Base-by-base conservation (phyloP, 2,888 invertebrate genomes). In the Caenorhabditis becei region DNA sequence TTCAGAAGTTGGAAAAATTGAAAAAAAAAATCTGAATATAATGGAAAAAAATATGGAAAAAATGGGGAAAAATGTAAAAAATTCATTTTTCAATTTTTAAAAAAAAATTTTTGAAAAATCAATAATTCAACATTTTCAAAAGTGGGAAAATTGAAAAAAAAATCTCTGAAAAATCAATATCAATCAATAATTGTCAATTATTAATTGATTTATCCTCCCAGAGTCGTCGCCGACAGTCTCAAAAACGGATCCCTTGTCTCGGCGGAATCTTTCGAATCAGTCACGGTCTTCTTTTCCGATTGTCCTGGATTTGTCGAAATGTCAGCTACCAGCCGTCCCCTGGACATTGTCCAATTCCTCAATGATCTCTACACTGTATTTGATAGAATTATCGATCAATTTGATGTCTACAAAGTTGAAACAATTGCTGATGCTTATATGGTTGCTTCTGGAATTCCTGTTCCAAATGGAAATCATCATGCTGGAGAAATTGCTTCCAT, bases 351-450 rank as follows among this genome's bases (percentile, higher is more conserved):
- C 51, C 72, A 77, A 44, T 83, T 88, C 59, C 77, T 88, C 24
- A 86, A 88, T 65, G 86, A 88, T 51, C 71, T 88, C 24, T 88
- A 86, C 82, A 85, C 84, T 0, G 41, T 75, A 11, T 84, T 88
- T 62, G 87, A 88, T 56, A 51, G 56, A 0, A 80, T 88, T 20
- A 83, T 88, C 49, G 79, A 82, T 20, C 63, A 83, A 20, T 86
- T 83, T 56, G 87, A 88, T 59, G 87, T 88, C 32, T 88, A 87
- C 77, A 88, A 88, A 83, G 87, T 87, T 47, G 83, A 86, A 62
- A 86, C 86, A 2, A 86, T 86, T 23, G 86, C 83, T 10, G 86
- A 86, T 75, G 82, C 86, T 16, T 86, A 86, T 61, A 86, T 86
- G 86, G 84, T 84, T 23, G 86, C 79, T 1, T 86, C 86, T 2